Evolutionary conservation across 1,140 invertebrate species (phyloP).

Genomic region (Triops longicaudatus): DNA sequence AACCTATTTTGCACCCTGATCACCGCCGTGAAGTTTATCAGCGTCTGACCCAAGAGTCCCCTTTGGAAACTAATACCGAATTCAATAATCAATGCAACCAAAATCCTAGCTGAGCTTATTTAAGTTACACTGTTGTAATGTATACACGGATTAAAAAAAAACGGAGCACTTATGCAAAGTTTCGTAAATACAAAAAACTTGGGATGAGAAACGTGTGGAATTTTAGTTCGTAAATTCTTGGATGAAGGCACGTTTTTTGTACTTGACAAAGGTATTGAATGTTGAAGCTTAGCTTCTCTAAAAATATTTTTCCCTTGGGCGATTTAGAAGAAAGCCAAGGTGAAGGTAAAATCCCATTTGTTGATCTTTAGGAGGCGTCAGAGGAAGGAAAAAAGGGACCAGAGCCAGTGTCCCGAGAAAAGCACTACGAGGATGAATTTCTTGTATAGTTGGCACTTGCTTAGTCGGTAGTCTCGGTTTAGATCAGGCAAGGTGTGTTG

Average conservation of each 20-base stretch:
- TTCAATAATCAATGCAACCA: conserved; percentile 1
- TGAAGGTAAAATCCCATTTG: background rate
- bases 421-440: background rate
- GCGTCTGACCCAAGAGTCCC: background rate
- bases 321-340: background rate
- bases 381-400: background rate
- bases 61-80: no score
- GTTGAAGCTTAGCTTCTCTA: background rate
- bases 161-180: background rate
- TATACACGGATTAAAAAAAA: background rate
- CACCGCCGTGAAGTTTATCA: conserved; percentile 30
- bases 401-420: background rate
- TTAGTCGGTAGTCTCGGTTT: background rate
- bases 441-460: background rate
- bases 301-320: background rate
- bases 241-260: no score
- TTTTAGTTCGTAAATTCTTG: no score
- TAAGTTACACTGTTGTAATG: no score
- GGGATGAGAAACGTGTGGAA: background rate
- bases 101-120: background rate
- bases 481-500: background rate
- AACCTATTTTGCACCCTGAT: conserved; percentile 27
- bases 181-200: background rate
- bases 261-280: no score
- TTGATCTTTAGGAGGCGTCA: background rate